Percentiles rank a stretch among this genome's conserved stretches.
phyloP scores from a whole-genome alignment of 2,113 vertebrate genomes.

The Illadopsis cleaveri region DNA sequence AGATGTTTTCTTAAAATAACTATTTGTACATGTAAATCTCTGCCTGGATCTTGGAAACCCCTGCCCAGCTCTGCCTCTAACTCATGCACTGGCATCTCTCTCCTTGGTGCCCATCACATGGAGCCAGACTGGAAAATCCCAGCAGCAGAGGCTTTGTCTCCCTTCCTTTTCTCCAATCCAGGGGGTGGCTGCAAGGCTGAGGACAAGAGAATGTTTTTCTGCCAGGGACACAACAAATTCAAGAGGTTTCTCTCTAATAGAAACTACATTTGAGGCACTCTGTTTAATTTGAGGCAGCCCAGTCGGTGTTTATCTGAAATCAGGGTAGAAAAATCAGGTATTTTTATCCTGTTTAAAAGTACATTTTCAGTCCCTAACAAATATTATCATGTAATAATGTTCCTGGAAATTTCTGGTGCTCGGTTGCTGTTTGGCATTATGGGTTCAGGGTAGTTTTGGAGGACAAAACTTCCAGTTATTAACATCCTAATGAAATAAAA shows the following conservation, averaged over 20 bases:
- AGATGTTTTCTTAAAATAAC: slow-evolving; percentile 50
- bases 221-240: neutral
- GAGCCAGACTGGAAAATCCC: neutral
- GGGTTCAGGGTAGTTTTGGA: neutral
- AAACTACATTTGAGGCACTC: neutral
- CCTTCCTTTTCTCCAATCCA: neutral
- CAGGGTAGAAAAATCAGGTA: neutral
- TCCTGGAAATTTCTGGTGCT: neutral
- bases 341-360: neutral
- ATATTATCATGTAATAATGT: neutral
- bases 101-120: neutral
- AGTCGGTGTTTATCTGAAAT: neutral
- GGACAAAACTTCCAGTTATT: neutral
- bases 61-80: neutral
- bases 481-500: neutral
- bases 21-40: slow-evolving; percentile 41
- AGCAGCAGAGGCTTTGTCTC: slow-evolving; percentile 10
- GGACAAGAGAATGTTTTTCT: neutral
- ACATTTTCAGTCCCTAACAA: neutral
- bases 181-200: neutral
- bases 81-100: slow-evolving; percentile 14
- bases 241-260: neutral
- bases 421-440: neutral
- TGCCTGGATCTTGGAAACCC: neutral
- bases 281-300: neutral